A percentile compares a stretch with the other conserved stretches of the same genome.
Evolutionary conservation across 2,113 vertebrate species (phyloP).

Genomic region (Tupaia tana): DNA sequence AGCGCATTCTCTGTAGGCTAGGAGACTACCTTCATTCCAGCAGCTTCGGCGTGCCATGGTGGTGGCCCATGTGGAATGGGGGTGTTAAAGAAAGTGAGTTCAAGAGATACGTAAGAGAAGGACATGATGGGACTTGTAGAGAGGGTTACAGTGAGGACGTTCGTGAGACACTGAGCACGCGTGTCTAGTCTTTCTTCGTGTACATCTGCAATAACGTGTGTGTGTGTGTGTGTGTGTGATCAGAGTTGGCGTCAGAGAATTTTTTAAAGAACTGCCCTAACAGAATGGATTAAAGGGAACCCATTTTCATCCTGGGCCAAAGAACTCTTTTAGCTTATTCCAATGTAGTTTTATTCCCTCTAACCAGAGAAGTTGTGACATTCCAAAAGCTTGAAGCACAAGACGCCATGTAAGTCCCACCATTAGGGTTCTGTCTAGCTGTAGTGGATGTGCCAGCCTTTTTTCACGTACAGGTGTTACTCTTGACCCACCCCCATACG

Average conservation of each 20-base stretch:
- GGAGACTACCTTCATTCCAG: neutral
- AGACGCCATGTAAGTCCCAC: neutral
- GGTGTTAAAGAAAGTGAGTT: neutral
- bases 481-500: neutral
- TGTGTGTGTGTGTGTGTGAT: neutral
- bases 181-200: neutral
- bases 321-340: neutral
- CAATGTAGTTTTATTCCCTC: conserved; percentile 29
- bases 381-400: conserved; percentile 7
- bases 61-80: neutral
- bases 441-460: neutral
- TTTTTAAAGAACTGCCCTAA: conserved; percentile 25
- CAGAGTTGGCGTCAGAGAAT: neutral
- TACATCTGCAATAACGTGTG: neutral
- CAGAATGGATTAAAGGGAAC: conserved; percentile 33
- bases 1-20: neutral
- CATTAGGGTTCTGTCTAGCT: neutral
- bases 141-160: neutral
- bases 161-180: neutral
- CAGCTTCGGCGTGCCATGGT: neutral
- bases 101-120: neutral
- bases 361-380: neutral
- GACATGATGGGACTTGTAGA: neutral
- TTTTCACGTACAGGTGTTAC: neutral
- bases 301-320: conserved; percentile 48